Evolutionary conservation across 1,140 invertebrate species (phyloP), one percentile per base, ranked within the genome.

Genomic region (Patella vulgata): DNA sequence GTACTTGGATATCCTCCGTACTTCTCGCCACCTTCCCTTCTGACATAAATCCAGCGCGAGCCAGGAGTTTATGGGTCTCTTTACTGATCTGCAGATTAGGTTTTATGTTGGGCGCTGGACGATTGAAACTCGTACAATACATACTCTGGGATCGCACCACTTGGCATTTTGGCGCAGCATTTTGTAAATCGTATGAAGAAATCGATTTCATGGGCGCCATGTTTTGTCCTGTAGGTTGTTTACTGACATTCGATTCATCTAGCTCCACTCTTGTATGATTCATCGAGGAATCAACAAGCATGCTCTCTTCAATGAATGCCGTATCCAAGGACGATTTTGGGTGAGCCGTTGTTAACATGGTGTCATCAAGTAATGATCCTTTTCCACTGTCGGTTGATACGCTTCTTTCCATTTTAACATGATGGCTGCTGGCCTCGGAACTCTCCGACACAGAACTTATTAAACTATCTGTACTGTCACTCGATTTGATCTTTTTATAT

Each of bases 41-140:
- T 28, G 63, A 46, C 31, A 81, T 50, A 59, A 69, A 79, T 14
- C 79, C 77, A 40, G 79, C 79, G 48, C 77, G 69, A 12, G 74
- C 66, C 27, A 81, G 53, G 6, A 81, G 42, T 33, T 74, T 78
- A 33, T 79, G 77, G 19, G 79, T 81, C 46, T 81, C 77, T 36
- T 63, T 54, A 3, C 68, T 75, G 14, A 81, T 79, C 52, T 78
- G 72, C 30, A 81, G 47, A 39, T 81, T 75, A 8, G 79, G 79
- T 53, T 75, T 74, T 14, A 70, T 63, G 51, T 78, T 79, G 47
- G 56, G 65, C n/a, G 12, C 52, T 60, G 23, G 46, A 31, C 21
- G 62, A 30, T 59, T 67, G 4, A 31, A 61, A 53, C 59, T 55
- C 31, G 47, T 59, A 28, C 60, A 33, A 58, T 69, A 70, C 42